These are phyloP conservation scores for Bugulina stolonifera DNA, from an alignment of 2,888 invertebrate genomes.

Conservation along the genomic window DNA sequence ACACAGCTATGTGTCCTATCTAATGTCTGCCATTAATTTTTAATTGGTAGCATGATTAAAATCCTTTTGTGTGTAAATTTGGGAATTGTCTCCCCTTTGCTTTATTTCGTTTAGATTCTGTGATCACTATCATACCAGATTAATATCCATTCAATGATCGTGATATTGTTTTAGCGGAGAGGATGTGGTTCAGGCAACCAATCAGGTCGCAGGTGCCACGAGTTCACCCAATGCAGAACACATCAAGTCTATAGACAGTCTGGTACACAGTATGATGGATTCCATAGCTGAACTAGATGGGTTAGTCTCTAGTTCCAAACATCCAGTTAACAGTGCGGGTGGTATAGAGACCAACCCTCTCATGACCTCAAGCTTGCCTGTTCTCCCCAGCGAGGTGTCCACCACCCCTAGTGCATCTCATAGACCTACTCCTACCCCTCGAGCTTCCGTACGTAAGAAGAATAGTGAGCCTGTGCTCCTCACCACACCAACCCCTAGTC, in stretches of 20 bases:
- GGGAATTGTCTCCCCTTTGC: no score
- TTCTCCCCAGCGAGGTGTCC: neutral
- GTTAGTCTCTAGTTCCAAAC: neutral
- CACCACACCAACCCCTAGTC: no score
- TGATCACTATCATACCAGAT: no score
- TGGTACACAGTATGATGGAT: neutral
- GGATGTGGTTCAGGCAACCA: neutral
- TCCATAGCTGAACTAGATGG: slow-evolving; percentile 17
- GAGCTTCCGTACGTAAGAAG: neutral
- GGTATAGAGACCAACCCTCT: neutral
- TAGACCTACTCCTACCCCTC: neutral
- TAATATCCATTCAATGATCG: no score
- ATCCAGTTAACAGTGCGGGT: neutral
- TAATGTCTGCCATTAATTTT: no score
- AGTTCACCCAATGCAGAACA: neutral
- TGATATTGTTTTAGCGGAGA: neutral
- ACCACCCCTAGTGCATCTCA: neutral
- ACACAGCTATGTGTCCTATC: no score
- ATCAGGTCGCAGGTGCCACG: neutral
- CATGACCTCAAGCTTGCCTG: slow-evolving; percentile 11
- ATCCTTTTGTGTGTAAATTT: no score
- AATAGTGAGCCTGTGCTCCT: no score
- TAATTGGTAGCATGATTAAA: no score
- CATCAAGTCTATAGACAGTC: neutral
- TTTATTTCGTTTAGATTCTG: no score